Base-by-base conservation (phyloP, 2,888 invertebrate genomes). In the Choristoneura rosaceana region DNA sequence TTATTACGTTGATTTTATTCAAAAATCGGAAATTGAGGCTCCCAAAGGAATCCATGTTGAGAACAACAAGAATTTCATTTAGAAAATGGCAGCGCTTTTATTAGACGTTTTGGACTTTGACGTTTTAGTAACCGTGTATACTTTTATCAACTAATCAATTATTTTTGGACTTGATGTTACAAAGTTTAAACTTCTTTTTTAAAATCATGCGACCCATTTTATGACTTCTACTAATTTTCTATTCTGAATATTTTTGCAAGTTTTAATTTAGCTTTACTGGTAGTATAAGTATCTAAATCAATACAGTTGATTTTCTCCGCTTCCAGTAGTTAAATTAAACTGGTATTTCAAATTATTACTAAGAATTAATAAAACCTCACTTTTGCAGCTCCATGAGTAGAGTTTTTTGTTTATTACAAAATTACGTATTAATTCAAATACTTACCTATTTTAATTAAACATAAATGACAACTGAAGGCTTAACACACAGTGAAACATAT, bases 161-260 rank as follows among this genome's bases (percentile, higher is more conserved):
- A 3, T 55, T 17, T 52, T 17, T 52, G 10, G 17, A 55, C 52
- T 25, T 25, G 2, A 17, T 0, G 52, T 55, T 25, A 17, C 17
- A 55, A 25, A 55, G 52, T 55, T 55, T 0, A 3, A 12, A 55
- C 55, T 55, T 55, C 25, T 10, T 25, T 12, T 25, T 25, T 17
- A 12, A 4, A 12, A 1, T 10, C 55, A 55, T 55, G 55, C 25
- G 55, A 55, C 55, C 55, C 25, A 25, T 55, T 55, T 55, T 55
- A 25, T 25, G 55, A 25, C 12, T 25, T 55, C 55, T 55, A 5
- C 34, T 50, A 50, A 38, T 14, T 38, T 12, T 25, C 12, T 3
- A 14, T 43, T 1, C 41, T 45, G 12, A n/a, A 34, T 58, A 69
- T 33, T 55, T 64, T 59, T 64, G 52, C 52, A 17, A 7, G 52